A percentile compares a stretch with the other conserved stretches of the same genome.
phyloP scores from a whole-genome alignment of 2,888 invertebrate species.

The Athrips mouffetella region DNA sequence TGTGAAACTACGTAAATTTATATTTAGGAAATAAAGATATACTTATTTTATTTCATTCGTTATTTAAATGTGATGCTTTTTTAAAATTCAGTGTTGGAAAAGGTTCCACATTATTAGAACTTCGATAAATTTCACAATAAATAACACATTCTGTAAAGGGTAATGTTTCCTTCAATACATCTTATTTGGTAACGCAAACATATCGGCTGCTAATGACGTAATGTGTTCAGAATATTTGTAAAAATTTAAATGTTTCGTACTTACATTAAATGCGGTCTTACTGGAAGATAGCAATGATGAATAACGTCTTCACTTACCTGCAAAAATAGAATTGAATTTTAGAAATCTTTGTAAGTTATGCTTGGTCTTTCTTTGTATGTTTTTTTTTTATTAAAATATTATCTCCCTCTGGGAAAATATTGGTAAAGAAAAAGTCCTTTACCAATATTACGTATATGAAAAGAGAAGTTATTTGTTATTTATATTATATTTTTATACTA shows the following conservation, averaged over 20 bases:
- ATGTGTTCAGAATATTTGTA: neutral
- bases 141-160: neutral
- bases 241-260: neutral
- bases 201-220: slow-evolving; percentile 1
- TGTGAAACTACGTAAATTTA: neutral
- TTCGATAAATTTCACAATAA: neutral
- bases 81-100: too few species aligned
- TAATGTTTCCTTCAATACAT: neutral
- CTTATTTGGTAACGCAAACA: neutral
- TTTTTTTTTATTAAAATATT: too few species aligned
- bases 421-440: too few species aligned
- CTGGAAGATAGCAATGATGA: slow-evolving; percentile 3
- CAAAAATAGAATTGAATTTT: slow-evolving; percentile 24
- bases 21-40: too few species aligned
- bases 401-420: too few species aligned
- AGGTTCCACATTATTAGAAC: too few species aligned
- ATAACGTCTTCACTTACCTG: slow-evolving; percentile 31
- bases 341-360: too few species aligned
- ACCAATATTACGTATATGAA: too few species aligned
- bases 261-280: neutral
- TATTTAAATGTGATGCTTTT: too few species aligned
- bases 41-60: too few species aligned
- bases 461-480: too few species aligned
- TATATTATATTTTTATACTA: too few species aligned
- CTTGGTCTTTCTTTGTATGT: slow-evolving; percentile 4